These are phyloP conservation scores for Sprattus sprattus DNA, from an alignment of 2,113 vertebrate genomes.

Conservation along the genomic window DNA sequence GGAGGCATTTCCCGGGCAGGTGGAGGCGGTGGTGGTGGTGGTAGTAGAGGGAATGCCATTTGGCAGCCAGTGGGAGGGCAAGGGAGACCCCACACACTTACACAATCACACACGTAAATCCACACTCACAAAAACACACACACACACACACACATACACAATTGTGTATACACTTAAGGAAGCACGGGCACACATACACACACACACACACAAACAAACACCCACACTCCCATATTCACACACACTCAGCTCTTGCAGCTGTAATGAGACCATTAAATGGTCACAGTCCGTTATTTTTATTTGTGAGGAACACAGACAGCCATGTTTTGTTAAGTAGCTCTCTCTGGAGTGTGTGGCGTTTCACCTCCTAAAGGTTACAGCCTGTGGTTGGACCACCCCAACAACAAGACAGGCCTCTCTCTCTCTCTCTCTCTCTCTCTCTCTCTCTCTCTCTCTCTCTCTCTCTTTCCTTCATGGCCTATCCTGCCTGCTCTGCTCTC, in stretches of 20 bases:
- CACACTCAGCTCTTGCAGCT: conserved; percentile 5
- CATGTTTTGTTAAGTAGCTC: conserved; percentile 7
- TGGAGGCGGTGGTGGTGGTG: conserved; percentile 32
- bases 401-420: neutral
- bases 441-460: neutral
- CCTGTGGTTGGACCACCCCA: conserved; percentile 29
- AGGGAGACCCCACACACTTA: conserved; percentile 54
- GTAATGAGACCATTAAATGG: conserved; percentile 47
- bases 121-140: conserved; percentile 24
- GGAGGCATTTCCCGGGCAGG: conserved; percentile 54
- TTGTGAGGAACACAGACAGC: conserved; percentile 37
- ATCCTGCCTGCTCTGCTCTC: neutral
- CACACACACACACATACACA: neutral
- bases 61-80: conserved; percentile 40
- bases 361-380: conserved; percentile 35
- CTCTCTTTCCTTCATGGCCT: neutral
- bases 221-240: neutral
- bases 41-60: conserved; percentile 43
- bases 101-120: conserved; percentile 25
- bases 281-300: conserved; percentile 58
- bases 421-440: neutral
- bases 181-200: conserved; percentile 3
- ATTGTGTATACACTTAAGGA: no score
- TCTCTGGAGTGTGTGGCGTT: conserved; percentile 30
- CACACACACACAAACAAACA: neutral